A percentile compares a stretch with the other conserved stretches of the same genome.
Conservation (phyloP, 2,797 vertebrate species). For the Syncerus caffer region DNA sequence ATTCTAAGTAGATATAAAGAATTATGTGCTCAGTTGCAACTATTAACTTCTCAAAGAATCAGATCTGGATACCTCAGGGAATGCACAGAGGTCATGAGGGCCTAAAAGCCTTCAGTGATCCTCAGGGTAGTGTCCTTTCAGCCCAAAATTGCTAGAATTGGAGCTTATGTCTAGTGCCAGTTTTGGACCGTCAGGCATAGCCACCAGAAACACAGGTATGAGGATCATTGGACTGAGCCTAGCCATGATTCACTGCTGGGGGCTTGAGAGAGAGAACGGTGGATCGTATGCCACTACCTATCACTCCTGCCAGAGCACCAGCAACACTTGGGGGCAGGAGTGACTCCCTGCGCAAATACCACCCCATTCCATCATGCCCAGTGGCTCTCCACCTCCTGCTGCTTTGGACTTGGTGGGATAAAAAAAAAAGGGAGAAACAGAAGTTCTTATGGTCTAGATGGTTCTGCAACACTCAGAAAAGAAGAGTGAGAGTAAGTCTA, state of each 20-base stretch:
- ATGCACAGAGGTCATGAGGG: neutral
- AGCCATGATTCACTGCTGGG: neutral
- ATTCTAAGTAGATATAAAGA: neutral
- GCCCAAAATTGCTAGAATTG: neutral
- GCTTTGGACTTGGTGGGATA: neutral
- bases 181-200: neutral
- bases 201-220: neutral
- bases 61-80: neutral
- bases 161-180: neutral
- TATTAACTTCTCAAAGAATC: neutral
- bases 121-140: neutral
- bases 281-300: neutral
- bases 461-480: neutral
- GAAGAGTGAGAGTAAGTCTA: neutral
- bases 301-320: neutral
- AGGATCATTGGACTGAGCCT: too few species aligned
- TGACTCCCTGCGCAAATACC: neutral
- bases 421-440: neutral
- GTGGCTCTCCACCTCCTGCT: neutral
- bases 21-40: neutral
- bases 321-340: neutral
- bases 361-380: neutral
- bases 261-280: neutral
- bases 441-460: neutral
- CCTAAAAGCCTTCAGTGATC: neutral